Base-by-base conservation (phyloP, 2,888 invertebrate species). In the Leistus spinibarbis region DNA sequence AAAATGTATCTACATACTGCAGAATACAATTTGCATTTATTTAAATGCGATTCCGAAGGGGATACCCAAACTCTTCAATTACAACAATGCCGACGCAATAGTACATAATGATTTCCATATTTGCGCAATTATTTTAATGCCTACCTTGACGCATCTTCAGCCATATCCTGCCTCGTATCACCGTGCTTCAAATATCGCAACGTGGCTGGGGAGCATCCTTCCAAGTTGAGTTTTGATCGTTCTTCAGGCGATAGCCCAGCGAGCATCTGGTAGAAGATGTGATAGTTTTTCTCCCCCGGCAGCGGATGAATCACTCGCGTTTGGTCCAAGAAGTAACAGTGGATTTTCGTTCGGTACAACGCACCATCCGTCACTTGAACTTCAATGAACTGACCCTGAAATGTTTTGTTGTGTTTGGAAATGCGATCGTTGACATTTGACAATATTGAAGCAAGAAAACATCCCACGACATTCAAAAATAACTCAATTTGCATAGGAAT, bases 281-380 rank as follows among this genome's bases (percentile, higher is more conserved):
- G 97, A 86, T 96, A 98, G 87, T 97, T 98, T 84, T 96, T 95
- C 87, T 97, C 97, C 82, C 92, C 92, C 16, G 93, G 90, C 80
- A 95, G 88, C 20, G 95, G 95, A 54, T 92, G 90, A 79, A 96
- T 95, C 70, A 97, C 96, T 77, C 97, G 91, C 67, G 95, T 95
- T 87, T 97, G 95, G 85, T 98, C 97, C 83, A 97, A 88, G 86
- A 97, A 97, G 86, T 97, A 97, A 86, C 97, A 97, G 86, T 97
- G 97, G 82, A 98, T 96, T 89, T 97, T 97, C 56, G 97, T 97
- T 83, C 97, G 91, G 87, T 97, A 96, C 72, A 98, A 89, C 69
- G 96, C 96, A 78, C 97, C 96, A 85, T 97, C 97, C 60, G 96
- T 96, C 79, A 98, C 96, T 87, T 97, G 96, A 78, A 97, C 96